Base-by-base conservation (phyloP, 2,888 invertebrate genomes). In the Syrista parreyssii region DNA sequence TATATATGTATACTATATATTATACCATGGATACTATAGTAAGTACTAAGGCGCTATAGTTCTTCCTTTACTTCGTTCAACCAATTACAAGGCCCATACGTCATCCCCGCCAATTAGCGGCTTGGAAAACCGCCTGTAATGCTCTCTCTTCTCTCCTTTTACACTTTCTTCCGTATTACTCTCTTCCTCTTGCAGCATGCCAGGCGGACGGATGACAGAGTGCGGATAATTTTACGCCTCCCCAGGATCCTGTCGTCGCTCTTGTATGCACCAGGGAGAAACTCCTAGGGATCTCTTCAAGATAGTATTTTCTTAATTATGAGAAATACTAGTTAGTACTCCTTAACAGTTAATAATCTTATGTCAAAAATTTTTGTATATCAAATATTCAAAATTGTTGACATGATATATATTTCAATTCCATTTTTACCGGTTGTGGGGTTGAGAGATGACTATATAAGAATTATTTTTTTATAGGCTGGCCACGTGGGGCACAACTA, bases 41-140 rank as follows among this genome's bases (percentile, higher is more conserved):
- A 15, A 15, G 23, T 55, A 55, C 55, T 55, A 55, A 55, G 55
- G 79, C 55, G 40, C 31, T n/a, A 23, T n/a, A 78, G 75, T 76
- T 79, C 72, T 77, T 78, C 79, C 83, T 81, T 81, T 81, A 83
- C 84, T 83, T 90, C 91, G 87, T 91, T 91, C 87, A 83, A 83
- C 84, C 91, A 91, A 91, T 91, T 91, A 91, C 84, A 83, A 85
- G 83, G 82, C 84, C 88, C 86, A 90, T 91, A 87, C 85, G 86
- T 91, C 91, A 91, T 89, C 86, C 89, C 85, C 89, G 89, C 89
- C 90, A 91, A 91, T 91, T 91, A 91, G 90, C 84, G 86, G 72
- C 82, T 79, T 78, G 87, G 87, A 87, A 86, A 88, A 84, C 85
- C 77, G 81, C 79, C 78, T 79, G 78, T 76, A 78, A 75, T 75